Conservation (phyloP, 2,888 invertebrate species). For the Eumacrocentrus americanus region DNA sequence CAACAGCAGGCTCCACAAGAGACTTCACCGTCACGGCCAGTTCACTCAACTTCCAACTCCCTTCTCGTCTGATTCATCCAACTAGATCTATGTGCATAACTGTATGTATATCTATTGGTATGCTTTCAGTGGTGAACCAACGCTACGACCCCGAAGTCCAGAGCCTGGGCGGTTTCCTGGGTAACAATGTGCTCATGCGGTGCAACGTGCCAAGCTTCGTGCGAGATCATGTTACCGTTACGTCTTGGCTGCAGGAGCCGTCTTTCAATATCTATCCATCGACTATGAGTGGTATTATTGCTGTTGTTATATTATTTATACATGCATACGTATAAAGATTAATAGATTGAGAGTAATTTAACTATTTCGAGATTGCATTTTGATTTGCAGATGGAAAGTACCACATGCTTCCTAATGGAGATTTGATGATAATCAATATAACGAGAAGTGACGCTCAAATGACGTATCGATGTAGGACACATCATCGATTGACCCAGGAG, state of each 20-base stretch:
- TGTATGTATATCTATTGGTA: conserved; percentile 1
- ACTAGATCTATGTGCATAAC: background rate
- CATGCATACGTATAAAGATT: too few relatives aligned
- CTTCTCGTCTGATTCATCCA: conserved; percentile 16
- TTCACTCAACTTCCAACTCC: conserved; percentile 28
- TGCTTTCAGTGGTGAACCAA: conserved; percentile 63
- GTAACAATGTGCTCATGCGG: conserved; percentile 66
- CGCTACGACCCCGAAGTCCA: conserved; percentile 67
- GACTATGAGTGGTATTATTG: conserved; percentile 61
- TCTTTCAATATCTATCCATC: conserved; percentile 67
- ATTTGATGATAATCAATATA: conserved; percentile 68
- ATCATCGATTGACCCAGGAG: conserved; percentile 68
- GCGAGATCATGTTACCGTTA: conserved; percentile 65
- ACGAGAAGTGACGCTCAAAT: conserved; percentile 65
- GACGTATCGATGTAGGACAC: conserved; percentile 68
- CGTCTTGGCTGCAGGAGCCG: conserved; percentile 67
- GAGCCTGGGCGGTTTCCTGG: conserved; percentile 66
- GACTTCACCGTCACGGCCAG: conserved; percentile 27
- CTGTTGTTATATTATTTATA: too few relatives aligned
- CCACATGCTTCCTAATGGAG: conserved; percentile 66
- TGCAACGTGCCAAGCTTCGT: conserved; percentile 66
- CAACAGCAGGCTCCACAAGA: conserved; percentile 23
- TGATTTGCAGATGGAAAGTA: conserved; percentile 63
- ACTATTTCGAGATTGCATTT: background rate
- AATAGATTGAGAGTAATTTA: too few relatives aligned